Percentiles rank a stretch among this genome's conserved stretches.
Conservation (phyloP, 2,113 vertebrate genomes). For the Ceuthmochares aereus region DNA sequence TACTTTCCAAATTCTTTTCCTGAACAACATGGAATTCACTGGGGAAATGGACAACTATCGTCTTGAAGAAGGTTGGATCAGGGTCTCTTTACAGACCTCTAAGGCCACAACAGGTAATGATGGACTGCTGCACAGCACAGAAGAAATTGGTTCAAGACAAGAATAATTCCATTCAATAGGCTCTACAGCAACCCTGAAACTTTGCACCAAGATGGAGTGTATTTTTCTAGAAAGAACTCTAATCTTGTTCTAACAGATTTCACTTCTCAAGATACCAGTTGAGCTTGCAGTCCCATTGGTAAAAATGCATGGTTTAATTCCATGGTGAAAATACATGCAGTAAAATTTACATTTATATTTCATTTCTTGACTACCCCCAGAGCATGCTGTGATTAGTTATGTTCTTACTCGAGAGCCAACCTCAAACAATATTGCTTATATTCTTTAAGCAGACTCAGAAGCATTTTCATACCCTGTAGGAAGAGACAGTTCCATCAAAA, state of each 20-base stretch:
- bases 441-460: constrained; percentile 49
- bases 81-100: neutral
- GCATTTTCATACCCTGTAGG: constrained; percentile 23
- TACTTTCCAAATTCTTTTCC: neutral
- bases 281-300: neutral
- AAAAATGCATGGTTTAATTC: constrained; percentile 27
- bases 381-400: constrained; percentile 13
- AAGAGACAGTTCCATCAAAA: constrained; percentile 24
- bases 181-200: neutral
- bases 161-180: neutral
- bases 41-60: neutral
- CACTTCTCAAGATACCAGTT: neutral
- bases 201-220: neutral
- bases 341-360: constrained; percentile 37
- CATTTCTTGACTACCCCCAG: constrained; percentile 20
- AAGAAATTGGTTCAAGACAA: neutral
- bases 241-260: constrained; percentile 1
- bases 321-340: constrained; percentile 2
- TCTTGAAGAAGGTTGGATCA: neutral
- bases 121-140: neutral
- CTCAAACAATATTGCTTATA: constrained; percentile 20
- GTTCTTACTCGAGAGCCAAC: neutral
- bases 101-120: neutral
- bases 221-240: constrained; percentile 12
- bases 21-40: neutral